These are phyloP conservation scores for Ammodytes dubius DNA, from an alignment of 2,113 vertebrate genomes.

Conservation along the genomic window DNA sequence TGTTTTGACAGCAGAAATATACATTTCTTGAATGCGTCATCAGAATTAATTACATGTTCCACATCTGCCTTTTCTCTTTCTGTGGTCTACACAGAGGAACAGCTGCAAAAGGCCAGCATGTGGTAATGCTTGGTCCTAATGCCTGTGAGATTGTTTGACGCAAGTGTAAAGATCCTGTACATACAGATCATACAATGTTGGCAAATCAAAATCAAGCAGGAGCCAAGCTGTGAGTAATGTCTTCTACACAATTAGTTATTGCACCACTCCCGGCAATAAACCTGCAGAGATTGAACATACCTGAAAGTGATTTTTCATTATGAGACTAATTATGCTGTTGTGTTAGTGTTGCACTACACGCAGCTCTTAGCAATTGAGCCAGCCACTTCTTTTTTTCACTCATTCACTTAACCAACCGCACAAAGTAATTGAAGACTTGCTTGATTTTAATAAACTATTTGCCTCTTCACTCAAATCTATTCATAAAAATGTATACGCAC, in stretches of 20 bases:
- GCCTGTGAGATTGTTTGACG: conserved; percentile 18
- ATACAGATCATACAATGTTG: conserved; percentile 17
- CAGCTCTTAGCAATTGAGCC: background rate
- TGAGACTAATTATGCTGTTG: background rate
- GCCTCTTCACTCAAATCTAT: background rate
- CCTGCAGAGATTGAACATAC: conserved; percentile 32
- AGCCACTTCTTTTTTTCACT: background rate
- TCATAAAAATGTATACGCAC: background rate
- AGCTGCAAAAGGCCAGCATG: background rate
- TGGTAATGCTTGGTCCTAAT: background rate
- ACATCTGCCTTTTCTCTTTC: conserved; percentile 2
- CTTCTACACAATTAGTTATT: background rate
- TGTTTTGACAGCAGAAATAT: conserved; percentile 1
- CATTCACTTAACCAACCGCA: background rate
- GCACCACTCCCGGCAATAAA: conserved; percentile 20
- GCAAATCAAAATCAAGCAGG: conserved; percentile 32
- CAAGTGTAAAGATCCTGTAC: conserved; percentile 3
- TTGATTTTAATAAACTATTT: conserved; percentile 5
- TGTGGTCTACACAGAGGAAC: background rate
- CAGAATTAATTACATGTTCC: background rate
- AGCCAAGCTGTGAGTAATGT: conserved; percentile 20
- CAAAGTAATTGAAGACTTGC: background rate
- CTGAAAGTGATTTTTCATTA: background rate
- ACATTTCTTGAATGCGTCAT: conserved; percentile 3
- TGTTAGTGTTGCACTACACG: conserved; percentile 8